Percentiles rank a stretch among this genome's conserved stretches.
Conservation (phyloP, 2,113 vertebrate genomes). For the Neolamprologus longior region DNA sequence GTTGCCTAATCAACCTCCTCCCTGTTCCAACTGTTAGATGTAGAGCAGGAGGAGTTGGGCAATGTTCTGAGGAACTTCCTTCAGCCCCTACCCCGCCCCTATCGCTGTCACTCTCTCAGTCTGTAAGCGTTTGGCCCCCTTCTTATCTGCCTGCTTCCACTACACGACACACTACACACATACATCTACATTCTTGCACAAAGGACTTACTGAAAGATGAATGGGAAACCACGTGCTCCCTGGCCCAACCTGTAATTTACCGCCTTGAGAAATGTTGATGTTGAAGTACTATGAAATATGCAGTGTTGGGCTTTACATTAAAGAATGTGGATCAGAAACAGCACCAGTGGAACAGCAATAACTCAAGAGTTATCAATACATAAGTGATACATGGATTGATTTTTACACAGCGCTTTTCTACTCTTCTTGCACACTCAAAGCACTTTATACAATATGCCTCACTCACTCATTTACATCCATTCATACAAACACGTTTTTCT, state of each 20-base stretch:
- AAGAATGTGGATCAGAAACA: background rate
- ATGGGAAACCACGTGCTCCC: background rate
- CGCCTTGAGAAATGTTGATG: background rate
- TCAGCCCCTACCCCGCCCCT: background rate
- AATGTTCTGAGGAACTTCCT: constrained; percentile 27
- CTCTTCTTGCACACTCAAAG: background rate
- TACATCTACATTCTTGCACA: background rate
- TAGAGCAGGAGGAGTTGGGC: constrained; percentile 16
- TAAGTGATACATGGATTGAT: background rate
- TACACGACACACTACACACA: background rate
- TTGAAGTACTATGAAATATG: background rate
- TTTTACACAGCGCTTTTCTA: background rate
- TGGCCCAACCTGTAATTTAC: background rate
- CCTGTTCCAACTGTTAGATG: constrained; percentile 5
- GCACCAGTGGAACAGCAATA: background rate
- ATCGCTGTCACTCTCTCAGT: background rate
- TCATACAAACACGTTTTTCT: background rate
- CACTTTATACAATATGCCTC: background rate
- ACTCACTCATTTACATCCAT: background rate
- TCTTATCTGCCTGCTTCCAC: background rate
- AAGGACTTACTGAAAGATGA: background rate
- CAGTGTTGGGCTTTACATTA: background rate
- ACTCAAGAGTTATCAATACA: background rate
- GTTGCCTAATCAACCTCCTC: constrained; percentile 18
- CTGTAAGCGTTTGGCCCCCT: background rate